Evolutionary conservation across 2,797 vertebrate genomes (phyloP), one percentile per base, ranked within the genome.

Genomic region (Gallinago stenura): DNA sequence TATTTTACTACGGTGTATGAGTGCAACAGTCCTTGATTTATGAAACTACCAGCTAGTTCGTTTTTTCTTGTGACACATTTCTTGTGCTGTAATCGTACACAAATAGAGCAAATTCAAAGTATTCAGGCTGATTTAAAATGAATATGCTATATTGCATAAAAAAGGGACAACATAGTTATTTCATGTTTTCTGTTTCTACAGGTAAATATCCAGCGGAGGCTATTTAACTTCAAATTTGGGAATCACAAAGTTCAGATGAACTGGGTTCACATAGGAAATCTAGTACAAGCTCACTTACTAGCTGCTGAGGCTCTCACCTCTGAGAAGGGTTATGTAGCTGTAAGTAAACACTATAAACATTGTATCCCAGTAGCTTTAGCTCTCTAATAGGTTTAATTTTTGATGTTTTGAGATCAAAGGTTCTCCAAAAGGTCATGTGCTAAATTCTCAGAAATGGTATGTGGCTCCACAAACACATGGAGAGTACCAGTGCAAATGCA

Each of bases 231-330:
- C 97, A 98, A 98, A 39, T 99, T 99, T 70, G 99, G 99, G 43
- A 98, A 99, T 97, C 98, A 97, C 30, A 87, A 75, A 65, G 98
- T 98, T 26, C 97, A 86, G 94, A 99, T 99, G 99, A 99, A 99
- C 98, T 99, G 99, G 99, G 99, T 99, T 7, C 99, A 99, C 1
- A 97, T 99, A 20, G 97, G 97, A 83, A 99, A 99, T 90, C 97
- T 99, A 92, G 99, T 99, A 37, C 96, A 98, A 97, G 99, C 99
- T 9, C 99, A 99, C 70, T 77, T 97, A 31, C 97, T 99, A 91
- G 99, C 99, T 2, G 99, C 99, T 1, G 98, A 98, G 84, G 98
- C 98, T 8, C 98, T 99, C 78, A 98, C 98, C 0, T 82, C 91
- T 2, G 97, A 98, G 90, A 99, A 97, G 96, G 97, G 89, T 91